Conservation (phyloP, 2,888 invertebrate genomes). For the Leptura quadrifasciata region DNA sequence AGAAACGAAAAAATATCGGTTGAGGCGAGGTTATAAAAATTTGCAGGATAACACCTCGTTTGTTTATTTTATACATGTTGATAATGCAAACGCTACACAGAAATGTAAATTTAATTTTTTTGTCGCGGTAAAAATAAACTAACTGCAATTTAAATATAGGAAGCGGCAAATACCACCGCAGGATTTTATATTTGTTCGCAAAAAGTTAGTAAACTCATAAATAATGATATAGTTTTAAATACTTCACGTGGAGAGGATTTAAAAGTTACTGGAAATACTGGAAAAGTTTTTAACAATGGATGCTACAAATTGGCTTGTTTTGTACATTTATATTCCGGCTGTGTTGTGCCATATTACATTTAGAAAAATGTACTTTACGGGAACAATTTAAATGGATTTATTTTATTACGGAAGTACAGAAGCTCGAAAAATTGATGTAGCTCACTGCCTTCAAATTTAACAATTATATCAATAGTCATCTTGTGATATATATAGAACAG, state of each 20-base stretch:
- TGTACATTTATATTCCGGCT: neutral
- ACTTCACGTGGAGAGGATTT: neutral
- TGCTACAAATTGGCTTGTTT: neutral
- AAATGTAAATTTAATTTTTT: conserved; percentile 20
- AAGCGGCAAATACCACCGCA: neutral
- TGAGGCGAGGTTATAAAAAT: conserved; percentile 27
- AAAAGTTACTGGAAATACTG: neutral
- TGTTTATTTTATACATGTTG: conserved; percentile 27
- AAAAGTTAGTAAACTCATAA: neutral
- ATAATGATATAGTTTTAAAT: conserved; percentile 6
- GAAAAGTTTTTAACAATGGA: neutral
- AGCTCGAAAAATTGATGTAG: too few species aligned
- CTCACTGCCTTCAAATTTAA: too few species aligned
- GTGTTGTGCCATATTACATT: neutral
- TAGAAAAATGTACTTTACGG: neutral
- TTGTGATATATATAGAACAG: too few species aligned
- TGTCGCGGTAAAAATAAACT: neutral
- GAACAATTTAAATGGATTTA: neutral
- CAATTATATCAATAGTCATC: too few species aligned
- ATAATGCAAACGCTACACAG: conserved; percentile 29
- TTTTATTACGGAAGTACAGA: neutral
- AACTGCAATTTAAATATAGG: neutral
- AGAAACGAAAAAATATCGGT: conserved; percentile 18
- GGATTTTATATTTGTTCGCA: neutral
- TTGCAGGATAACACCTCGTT: conserved; percentile 22